Base-by-base conservation (phyloP, 2,888 invertebrate species). In the Bruchidius siliquastri region DNA sequence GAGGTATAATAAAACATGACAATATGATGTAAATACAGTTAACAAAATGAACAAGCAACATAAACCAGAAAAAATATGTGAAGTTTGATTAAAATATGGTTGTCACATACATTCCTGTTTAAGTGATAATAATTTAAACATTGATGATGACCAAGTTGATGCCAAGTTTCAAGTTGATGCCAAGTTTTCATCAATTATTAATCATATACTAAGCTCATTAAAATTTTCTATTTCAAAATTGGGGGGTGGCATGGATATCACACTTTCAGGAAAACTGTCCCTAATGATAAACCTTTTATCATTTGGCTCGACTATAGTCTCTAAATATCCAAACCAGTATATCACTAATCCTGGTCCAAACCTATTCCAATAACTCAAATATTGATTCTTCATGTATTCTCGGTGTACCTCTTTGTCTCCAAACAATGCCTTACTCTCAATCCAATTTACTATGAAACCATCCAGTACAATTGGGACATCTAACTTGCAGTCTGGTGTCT, bases 351-450 rank as follows among this genome's bases (percentile, higher is more conserved):
- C 98, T 49, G 97, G 92, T 0, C 98, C 98, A 89, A 97, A 98
- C 88, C 91, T 92, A 85, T 97, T 97, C 92, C 94, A 95, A 83
- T 98, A 98, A 85, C 96, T 95, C 78, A 91, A 89, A 81, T 95
- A 92, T 84, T 98, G 97, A 79, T 95, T 94, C 81, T 92, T 92
- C 72, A 95, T 88, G 85, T 97, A 96, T 18, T 90, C 91, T 69
- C 91, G 90, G 86, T 98, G 97, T 73, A 92, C 91, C 80, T 92
- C 92, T 77, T 91, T 89, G 87, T 96, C 95, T 2, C 95, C 97
- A 89, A 98, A 98, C n/a, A 94, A 90, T 0, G 97, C 98, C 88
- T 98, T 98, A 81, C 97, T 97, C 87, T 98, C 98, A 75, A 98
- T 95, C 98, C 98, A 98, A 85, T 97, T 95, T 0, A 98, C 90